Conservation (phyloP, 37 sponge, comb jelly and placozoan species). For the Aplysina aerophoba region DNA sequence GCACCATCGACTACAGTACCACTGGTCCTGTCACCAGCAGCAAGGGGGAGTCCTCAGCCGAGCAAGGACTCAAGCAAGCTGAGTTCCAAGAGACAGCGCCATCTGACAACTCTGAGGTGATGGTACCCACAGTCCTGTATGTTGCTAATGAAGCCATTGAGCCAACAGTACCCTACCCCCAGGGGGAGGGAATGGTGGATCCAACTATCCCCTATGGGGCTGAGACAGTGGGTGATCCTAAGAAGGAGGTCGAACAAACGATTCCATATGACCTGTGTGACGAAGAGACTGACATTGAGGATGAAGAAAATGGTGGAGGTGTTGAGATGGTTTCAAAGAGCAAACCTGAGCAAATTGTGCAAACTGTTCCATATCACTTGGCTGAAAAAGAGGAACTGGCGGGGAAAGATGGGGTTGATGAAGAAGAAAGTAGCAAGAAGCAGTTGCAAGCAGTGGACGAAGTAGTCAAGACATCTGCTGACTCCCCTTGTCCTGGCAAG, state of each 20-base stretch:
- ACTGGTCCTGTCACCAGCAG: too few relatives aligned
- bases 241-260: neutral
- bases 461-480: neutral
- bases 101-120: too few relatives aligned
- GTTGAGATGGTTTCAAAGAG: neutral
- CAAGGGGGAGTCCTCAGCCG: too few relatives aligned
- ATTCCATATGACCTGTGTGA: conserved; percentile 2
- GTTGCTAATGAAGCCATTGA: too few relatives aligned
- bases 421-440: neutral
- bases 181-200: conserved; percentile 8
- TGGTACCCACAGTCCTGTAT: too few relatives aligned
- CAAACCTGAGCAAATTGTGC: neutral
- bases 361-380: neutral
- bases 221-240: neutral
- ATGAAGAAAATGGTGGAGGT: neutral
- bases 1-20: neutral
- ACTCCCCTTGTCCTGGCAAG: too few relatives aligned
- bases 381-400: neutral
- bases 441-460: neutral
- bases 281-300: conserved; percentile 8
- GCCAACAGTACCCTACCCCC: neutral
- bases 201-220: conserved; percentile 54
- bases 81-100: too few relatives aligned
- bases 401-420: neutral
- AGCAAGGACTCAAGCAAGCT: too few relatives aligned